Conservation (phyloP, 2,113 vertebrate genomes). For the Todiramphus saurophagus region DNA sequence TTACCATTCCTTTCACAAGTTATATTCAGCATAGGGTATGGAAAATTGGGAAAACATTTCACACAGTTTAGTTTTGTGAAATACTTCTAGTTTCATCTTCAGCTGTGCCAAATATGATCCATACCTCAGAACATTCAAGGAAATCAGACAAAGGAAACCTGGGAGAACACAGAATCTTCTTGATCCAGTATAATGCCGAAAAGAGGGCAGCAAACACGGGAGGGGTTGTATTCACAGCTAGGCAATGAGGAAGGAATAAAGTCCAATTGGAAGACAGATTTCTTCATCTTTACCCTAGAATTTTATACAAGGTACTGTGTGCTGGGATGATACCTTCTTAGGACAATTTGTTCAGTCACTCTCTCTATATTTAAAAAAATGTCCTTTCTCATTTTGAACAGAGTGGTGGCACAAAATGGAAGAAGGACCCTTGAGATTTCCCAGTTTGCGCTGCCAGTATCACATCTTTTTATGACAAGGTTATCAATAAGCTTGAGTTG, state of each 20-base stretch:
- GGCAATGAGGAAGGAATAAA: neutral
- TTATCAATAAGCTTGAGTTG: neutral
- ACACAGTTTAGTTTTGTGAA: neutral
- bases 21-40: neutral
- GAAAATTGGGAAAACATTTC: neutral
- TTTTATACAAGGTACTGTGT: neutral
- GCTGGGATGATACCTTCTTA: neutral
- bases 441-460: neutral
- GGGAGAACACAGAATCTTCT: neutral
- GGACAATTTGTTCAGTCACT: neutral
- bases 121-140: neutral
- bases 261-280: neutral
- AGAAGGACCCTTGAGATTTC: neutral
- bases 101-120: neutral
- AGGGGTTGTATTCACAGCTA: neutral
- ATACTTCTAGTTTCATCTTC: neutral
- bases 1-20: neutral
- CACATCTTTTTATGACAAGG: neutral
- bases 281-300: neutral
- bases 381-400: neutral
- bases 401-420: neutral
- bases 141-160: neutral
- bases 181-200: neutral
- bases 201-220: neutral
- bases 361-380: neutral